Evolutionary conservation across 2,113 vertebrate species (phyloP).

Genomic region (Pteruthius melanotis): DNA sequence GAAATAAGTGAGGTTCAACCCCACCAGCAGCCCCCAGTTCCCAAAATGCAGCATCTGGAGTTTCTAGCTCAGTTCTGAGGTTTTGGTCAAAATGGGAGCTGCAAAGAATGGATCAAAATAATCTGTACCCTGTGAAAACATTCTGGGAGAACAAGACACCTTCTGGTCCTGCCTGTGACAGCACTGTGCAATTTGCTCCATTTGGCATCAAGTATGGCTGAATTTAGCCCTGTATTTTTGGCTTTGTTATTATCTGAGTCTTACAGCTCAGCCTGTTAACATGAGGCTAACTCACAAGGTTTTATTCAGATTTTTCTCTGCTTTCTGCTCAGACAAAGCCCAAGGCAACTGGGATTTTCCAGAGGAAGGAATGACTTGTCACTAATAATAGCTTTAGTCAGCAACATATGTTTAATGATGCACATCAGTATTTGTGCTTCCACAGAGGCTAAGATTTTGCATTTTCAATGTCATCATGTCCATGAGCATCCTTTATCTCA

Average conservation of each 20-base stretch:
- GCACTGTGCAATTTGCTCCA: neutral
- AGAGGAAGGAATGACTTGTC: neutral
- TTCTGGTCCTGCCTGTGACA: constrained; percentile 26
- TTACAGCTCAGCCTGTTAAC: constrained; percentile 21
- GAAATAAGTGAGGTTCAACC: neutral
- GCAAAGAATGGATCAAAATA: neutral
- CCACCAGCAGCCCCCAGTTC: neutral
- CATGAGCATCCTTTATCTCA: neutral
- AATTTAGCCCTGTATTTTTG: constrained; percentile 6
- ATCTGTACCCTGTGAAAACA: neutral
- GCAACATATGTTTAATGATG: constrained; percentile 30
- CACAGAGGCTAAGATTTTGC: neutral
- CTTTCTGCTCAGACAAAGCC: constrained; percentile 34
- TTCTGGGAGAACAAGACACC: neutral
- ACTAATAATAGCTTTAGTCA: constrained; percentile 25
- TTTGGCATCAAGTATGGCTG: constrained; percentile 21
- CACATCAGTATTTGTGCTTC: constrained; percentile 42
- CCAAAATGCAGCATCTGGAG: neutral
- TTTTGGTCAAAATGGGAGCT: constrained; percentile 4
- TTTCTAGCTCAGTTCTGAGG: neutral
- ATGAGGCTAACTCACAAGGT: neutral
- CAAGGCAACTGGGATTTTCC: constrained; percentile 45
- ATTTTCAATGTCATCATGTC: neutral
- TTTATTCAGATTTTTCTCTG: constrained; percentile 16
- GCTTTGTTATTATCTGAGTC: neutral